Evolutionary conservation across 2,888 invertebrate genomes (phyloP).

Genomic region (Apeira syringaria): DNA sequence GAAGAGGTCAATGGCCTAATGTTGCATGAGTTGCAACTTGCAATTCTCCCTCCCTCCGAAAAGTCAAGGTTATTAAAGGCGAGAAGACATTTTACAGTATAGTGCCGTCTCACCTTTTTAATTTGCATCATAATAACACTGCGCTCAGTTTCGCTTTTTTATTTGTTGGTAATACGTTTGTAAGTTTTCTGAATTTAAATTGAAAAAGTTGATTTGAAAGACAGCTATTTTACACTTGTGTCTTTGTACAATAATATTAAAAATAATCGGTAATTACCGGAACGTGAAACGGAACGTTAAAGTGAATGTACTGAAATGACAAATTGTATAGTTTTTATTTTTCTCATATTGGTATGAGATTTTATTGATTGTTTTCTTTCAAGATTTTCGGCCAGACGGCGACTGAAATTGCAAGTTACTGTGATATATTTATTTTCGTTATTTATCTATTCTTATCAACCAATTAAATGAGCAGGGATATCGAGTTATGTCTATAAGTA

Average conservation of each 20-base stretch:
- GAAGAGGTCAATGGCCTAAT: slow-evolving; percentile 23
- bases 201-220: too few species aligned
- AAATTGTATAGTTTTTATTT: slow-evolving; percentile 84
- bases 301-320: slow-evolving; percentile 84
- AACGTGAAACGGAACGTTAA: slow-evolving; percentile 71
- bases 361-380: slow-evolving; percentile 85
- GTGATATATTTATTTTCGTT: slow-evolving; percentile 84
- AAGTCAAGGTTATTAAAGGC: slow-evolving; percentile 17
- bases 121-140: too few species aligned
- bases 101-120: too few species aligned
- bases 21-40: slow-evolving; percentile 21
- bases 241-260: too few species aligned
- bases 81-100: too few species aligned
- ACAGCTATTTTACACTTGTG: too few species aligned
- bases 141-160: too few species aligned
- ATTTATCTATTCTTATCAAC: slow-evolving; percentile 82
- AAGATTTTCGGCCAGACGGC: slow-evolving; percentile 84
- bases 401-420: slow-evolving; percentile 84
- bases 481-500: slow-evolving; percentile 84
- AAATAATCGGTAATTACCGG: slow-evolving; percentile 47
- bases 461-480: slow-evolving; percentile 84
- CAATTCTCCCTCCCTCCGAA: slow-evolving; percentile 14
- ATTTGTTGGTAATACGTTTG: too few species aligned
- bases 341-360: slow-evolving; percentile 84
- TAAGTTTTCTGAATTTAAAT: too few species aligned